Percentiles rank a stretch among this genome's conserved stretches.
Evolutionary conservation across 2,113 vertebrate genomes (phyloP).

Genomic region (Oncorhynchus clarkii): DNA sequence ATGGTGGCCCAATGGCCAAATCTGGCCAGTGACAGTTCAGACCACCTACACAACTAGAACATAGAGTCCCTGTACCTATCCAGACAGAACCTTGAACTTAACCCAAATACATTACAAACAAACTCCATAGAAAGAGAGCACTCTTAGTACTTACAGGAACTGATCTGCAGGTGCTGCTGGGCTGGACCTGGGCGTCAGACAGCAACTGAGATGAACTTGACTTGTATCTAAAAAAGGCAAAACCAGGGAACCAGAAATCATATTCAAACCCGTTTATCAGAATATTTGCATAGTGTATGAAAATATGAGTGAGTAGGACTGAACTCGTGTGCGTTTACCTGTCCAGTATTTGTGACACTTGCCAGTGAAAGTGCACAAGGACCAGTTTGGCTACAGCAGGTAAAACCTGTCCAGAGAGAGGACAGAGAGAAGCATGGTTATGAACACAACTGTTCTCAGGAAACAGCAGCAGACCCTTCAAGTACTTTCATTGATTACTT

Average conservation of each 20-base stretch:
- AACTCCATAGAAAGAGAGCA: background rate
- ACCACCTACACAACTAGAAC: too few relatives aligned
- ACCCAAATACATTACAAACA: background rate
- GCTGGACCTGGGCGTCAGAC: slow-evolving; percentile 91
- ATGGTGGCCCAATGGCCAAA: too few relatives aligned
- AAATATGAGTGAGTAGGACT: background rate
- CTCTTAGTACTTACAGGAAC: slow-evolving; percentile 72
- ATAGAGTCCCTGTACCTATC: too few relatives aligned
- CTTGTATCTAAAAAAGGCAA: slow-evolving; percentile 79
- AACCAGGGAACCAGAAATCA: slow-evolving; percentile 1
- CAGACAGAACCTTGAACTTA: too few relatives aligned
- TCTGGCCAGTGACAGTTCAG: too few relatives aligned
- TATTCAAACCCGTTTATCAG: background rate
- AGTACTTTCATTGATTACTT: background rate
- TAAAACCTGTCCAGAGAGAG: slow-evolving; percentile 77
- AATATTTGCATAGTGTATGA: background rate
- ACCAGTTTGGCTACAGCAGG: slow-evolving; percentile 97
- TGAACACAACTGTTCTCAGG: background rate
- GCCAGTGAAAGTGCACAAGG: slow-evolving; percentile 98
- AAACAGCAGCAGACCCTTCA: background rate
- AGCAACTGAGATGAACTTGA: slow-evolving; percentile 92
- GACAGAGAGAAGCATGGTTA: background rate
- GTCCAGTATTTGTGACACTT: slow-evolving; percentile 93
- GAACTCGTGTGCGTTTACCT: slow-evolving; percentile 74
- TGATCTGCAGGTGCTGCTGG: slow-evolving; percentile 84